These are phyloP conservation scores for Rhodinocichla rosea DNA, from an alignment of 2,113 vertebrate genomes.

Conservation along the genomic window DNA sequence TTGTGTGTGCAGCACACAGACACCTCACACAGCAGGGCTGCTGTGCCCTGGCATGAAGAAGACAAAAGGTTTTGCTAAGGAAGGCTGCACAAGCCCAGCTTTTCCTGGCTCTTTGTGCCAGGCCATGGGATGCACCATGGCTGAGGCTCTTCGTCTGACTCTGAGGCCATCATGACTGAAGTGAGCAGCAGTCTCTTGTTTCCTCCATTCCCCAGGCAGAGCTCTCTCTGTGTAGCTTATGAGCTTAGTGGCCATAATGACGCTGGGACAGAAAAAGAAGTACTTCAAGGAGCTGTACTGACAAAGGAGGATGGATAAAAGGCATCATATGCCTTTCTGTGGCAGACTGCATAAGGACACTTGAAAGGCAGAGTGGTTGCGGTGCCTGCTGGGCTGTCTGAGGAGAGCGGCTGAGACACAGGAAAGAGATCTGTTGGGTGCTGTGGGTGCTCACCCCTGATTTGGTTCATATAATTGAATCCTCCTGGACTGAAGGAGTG, in stretches of 20 bases:
- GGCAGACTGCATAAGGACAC: not conserved
- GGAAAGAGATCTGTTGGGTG: not conserved
- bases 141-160: not conserved
- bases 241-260: not conserved
- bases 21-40: accelerated
- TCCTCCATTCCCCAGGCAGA: not conserved
- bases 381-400: not conserved
- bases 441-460: not conserved
- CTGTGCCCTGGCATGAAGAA: not conserved
- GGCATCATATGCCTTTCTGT: not conserved
- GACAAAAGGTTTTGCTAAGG: not conserved
- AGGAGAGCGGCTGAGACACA: not conserved
- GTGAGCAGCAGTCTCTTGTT: slow-evolving; percentile 6
- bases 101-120: not conserved
- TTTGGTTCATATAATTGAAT: not conserved
- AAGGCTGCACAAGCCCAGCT: not conserved
- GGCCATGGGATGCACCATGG: accelerated
- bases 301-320: slow-evolving; percentile 23
- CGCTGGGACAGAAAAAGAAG: slow-evolving; percentile 1
- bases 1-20: accelerated
- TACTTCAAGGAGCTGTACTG: not conserved
- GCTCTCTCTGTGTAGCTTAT: not conserved
- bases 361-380: not conserved
- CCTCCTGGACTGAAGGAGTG: not conserved
- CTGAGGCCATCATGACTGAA: not conserved